These are phyloP conservation scores for Dyspetes luteomarginatus DNA, from an alignment of 2,888 invertebrate species.

Conservation along the genomic window DNA sequence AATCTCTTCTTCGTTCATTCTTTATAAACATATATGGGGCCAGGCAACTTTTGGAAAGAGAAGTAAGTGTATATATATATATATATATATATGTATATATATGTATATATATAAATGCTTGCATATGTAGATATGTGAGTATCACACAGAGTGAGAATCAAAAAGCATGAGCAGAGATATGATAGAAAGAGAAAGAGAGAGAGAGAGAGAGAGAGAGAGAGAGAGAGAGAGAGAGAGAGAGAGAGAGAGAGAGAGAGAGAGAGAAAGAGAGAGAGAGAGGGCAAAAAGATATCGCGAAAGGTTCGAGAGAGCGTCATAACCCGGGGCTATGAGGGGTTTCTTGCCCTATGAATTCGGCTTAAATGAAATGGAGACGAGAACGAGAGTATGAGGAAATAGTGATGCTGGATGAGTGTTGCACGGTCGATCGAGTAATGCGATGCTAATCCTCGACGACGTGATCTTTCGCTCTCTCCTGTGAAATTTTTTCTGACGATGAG, in stretches of 20 bases:
- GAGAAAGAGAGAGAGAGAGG: conserved; percentile 35
- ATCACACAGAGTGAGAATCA: conserved; percentile 44
- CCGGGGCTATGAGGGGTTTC: conserved; percentile 69
- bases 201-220: conserved; percentile 44
- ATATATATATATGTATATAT: not conserved
- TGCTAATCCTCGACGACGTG: conserved; percentile 79
- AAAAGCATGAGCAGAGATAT: conserved; percentile 31
- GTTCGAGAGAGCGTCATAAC: conserved; percentile 64
- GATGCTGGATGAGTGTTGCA: conserved; percentile 34
- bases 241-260: conserved; percentile 48
- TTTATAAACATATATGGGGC: conserved; percentile 46
- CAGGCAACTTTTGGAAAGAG: conserved; percentile 16
- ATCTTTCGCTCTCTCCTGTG: conserved; percentile 22
- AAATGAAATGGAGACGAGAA: conserved; percentile 80
- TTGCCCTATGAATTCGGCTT: conserved; percentile 83
- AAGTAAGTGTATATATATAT: conserved; percentile 17
- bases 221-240: conserved; percentile 47
- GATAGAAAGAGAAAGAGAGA: conserved; percentile 44
- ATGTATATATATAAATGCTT: not conserved
- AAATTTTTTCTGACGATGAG: conserved; percentile 5
- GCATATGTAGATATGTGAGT: not conserved
- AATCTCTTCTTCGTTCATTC: conserved; percentile 67
- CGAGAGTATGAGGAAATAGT: conserved; percentile 23
- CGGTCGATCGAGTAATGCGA: conserved; percentile 77
- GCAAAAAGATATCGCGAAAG: conserved; percentile 43